Conservation (phyloP, 1,140 invertebrate genomes). For the Physella acuta region DNA sequence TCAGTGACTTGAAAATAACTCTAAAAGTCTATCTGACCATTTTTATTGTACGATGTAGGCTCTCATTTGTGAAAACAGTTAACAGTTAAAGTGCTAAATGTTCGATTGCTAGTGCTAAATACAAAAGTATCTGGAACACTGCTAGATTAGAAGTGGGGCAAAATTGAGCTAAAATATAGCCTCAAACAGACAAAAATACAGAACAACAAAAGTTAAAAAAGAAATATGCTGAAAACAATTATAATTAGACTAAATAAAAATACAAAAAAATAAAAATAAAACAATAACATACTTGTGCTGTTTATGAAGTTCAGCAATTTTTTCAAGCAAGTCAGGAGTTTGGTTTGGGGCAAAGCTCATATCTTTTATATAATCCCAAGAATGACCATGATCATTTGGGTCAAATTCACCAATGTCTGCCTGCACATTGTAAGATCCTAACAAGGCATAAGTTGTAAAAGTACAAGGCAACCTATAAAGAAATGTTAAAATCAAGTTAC, state of each 20-base stretch:
- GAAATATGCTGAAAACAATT: too few species aligned
- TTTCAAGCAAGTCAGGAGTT: conserved; percentile 85
- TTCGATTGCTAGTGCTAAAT: too few species aligned
- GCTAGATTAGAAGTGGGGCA: too few species aligned
- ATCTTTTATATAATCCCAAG: conserved; percentile 77
- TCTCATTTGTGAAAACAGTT: too few species aligned
- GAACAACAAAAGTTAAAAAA: too few species aligned
- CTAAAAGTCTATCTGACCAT: too few species aligned
- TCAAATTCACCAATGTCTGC: conserved; percentile 97
- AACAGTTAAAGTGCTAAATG: too few species aligned
- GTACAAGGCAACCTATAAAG: conserved; percentile 84
- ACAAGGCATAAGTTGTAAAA: conserved; percentile 91
- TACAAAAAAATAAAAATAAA: not conserved
- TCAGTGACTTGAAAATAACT: too few species aligned
- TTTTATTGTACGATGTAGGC: too few species aligned
- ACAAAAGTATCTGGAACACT: too few species aligned
- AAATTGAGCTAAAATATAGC: too few species aligned
- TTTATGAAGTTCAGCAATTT: conserved; percentile 92
- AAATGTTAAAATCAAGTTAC: conserved; percentile 54
- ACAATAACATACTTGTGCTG: conserved; percentile 77
- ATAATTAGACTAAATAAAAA: not conserved
- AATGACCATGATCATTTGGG: conserved; percentile 67
- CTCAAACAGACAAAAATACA: too few species aligned
- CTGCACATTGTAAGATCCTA: conserved; percentile 96
- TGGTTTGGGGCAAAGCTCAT: conserved; percentile 81